phyloP scores from a whole-genome alignment of 2,888 invertebrate genomes.

The Tillus elongatus region DNA sequence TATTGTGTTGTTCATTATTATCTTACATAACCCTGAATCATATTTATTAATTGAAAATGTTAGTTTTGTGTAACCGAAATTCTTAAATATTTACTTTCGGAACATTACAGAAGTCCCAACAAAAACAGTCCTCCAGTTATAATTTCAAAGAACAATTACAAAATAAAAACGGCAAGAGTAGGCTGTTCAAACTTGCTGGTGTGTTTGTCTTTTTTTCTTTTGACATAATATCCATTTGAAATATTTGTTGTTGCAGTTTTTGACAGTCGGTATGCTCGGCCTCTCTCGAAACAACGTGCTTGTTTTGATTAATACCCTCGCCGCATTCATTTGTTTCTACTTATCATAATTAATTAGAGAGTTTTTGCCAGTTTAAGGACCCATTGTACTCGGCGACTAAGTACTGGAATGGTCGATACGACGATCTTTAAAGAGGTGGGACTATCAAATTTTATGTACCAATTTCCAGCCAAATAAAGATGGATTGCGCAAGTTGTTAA shows the following conservation, averaged over 20 bases:
- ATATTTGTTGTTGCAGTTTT: constrained; percentile 33
- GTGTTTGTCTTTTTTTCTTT: constrained; percentile 18
- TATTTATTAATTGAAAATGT: no score
- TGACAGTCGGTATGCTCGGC: constrained; percentile 34
- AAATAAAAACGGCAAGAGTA: constrained; percentile 9
- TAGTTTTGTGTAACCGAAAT: no score
- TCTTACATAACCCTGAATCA: no score
- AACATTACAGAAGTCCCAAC: no score
- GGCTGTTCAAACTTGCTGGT: constrained; percentile 11
- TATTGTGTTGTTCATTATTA: no score
- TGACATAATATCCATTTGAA: constrained; percentile 24
- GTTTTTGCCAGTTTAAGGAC: constrained; percentile 29
- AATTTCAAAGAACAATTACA: constrained; percentile 16
- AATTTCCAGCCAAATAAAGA: no score
- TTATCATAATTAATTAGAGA: constrained; percentile 40
- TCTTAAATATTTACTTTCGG: no score
- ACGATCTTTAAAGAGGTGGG: no score
- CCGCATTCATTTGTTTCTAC: constrained; percentile 39
- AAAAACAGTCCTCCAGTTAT: no score
- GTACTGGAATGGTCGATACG: no score
- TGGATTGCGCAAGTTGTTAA: no score
- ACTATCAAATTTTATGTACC: constrained; percentile 17
- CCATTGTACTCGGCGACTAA: no score
- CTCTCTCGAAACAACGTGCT: constrained; percentile 35
- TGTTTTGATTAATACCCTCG: constrained; percentile 37